Base-by-base conservation (phyloP, 2,888 invertebrate genomes). In the Drosophila atroscutellata region DNA sequence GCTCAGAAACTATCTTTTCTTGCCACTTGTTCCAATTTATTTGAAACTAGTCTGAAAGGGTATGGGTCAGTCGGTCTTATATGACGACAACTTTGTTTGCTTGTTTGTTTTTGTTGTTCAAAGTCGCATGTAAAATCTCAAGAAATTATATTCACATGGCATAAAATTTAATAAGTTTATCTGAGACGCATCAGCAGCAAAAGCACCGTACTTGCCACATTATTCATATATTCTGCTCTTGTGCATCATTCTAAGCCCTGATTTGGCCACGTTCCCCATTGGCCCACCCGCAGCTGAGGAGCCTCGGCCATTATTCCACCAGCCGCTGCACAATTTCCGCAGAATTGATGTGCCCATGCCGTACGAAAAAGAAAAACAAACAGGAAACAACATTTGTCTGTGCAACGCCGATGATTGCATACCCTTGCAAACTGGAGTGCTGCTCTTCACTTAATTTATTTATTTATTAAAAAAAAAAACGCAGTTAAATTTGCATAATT, bases 241-340 rank as follows among this genome's bases (percentile, higher is more conserved):
- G 60, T 77, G 82, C 75, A 73, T 65, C 57, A 49, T 57, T 72
- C 63, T 73, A 64, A 68, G 79, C 63, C 55, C 75, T 78, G 74
- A 74, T 82, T 79, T 81, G 72, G 66, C 62, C 58, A 61, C 42
- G 60, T 56, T 80, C 49, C 42, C 50, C 42, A 42, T 30, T 42
- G 66, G 52, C 47, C 52, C 52, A 69, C 66, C 65, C 66, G 66
- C 52, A 45, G 18, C 56, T n/a, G 56, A 52, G 54, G 36, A 58
- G 70, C 63, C 63, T 56, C 69, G 78, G 52, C 81, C 73, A 77
- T 77, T 81, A 72, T 72, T 77, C 72, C 61, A 39, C 68, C 81
- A 69, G 66, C 62, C 68, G 72, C 70, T 65, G 66, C 74, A 86
- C 86, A 88, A 86, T 87, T 85, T 87, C 73, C 82, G 64, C 65